Evolutionary conservation across 2,888 invertebrate species (phyloP), one percentile per base, ranked within the genome.

Genomic region (Lamellibrachia columna): DNA sequence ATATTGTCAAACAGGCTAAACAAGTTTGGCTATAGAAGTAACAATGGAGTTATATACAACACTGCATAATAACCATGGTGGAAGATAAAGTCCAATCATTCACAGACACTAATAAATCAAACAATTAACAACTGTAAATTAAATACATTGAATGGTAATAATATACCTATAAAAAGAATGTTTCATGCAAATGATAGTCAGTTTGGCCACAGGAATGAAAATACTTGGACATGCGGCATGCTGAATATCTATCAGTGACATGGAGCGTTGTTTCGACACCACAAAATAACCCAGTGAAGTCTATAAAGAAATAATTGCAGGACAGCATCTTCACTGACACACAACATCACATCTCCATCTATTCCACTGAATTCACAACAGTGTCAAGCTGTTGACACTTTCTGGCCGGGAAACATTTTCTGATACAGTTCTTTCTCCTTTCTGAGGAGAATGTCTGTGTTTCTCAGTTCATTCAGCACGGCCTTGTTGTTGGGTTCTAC

Each of bases 371-470:
- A 75, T 75, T 1, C 22, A 22, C 22, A 6, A 75, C 22, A 22
- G 6, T 22, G 15, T 75, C 75, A 75, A 75, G 6, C 75, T 22
- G 75, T 75, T 2, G 75, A 22, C 6, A 75, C n/a, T 75, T 75
- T 75, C 75, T 75, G 75, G 75, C 75, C 75, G 22, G 75, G 75
- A 75, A 75, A 75, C 75, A 75, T 75, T n/a, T 75, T 75, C 92
- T 94, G 91, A 92, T 94, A 94, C 94, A 94, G 93, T 40, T 94
- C 53, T 60, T 93, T 94, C 92, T 94, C 94, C 52, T 94, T 93
- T 52, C 90, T 92, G 9, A 93, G 60, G 9, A 90, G n/a, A 40
- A 53, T 93, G n/a, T 94, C 92, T 11, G 93, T 92, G 3, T 22
- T 90, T 28, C 91, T 58, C 3, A 94, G 92, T 55, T 91, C 91